These are phyloP conservation scores for Chrysolina americana DNA, from an alignment of 2,888 invertebrate genomes.

Conservation along the genomic window DNA sequence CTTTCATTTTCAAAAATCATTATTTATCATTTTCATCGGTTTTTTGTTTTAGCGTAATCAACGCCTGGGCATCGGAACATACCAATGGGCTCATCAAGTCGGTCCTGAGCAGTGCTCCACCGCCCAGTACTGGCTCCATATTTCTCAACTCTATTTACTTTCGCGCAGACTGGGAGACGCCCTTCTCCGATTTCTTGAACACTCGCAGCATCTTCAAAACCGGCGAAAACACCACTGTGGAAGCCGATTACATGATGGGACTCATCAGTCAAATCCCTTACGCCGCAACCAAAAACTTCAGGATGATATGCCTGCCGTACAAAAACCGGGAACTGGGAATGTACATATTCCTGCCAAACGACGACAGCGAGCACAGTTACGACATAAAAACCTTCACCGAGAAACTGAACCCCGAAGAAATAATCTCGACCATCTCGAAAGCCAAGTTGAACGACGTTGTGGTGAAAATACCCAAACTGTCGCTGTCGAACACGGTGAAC, in stretches of 20 bases:
- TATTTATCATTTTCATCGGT: not conserved
- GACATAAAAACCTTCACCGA: conserved; percentile 61
- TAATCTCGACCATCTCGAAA: conserved; percentile 55
- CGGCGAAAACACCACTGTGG: conserved; percentile 49
- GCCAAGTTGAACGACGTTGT: conserved; percentile 56
- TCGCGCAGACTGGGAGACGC: conserved; percentile 68
- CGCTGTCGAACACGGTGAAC: conserved; percentile 59
- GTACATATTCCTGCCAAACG: conserved; percentile 69
- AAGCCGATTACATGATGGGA: conserved; percentile 63
- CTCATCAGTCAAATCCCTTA: conserved; percentile 63
- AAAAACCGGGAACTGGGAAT: conserved; percentile 67
- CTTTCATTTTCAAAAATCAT: no score
- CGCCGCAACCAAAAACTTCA: conserved; percentile 63
- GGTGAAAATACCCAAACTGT: conserved; percentile 64
- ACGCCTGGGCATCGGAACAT: conserved; percentile 63
- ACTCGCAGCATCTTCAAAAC: conserved; percentile 59
- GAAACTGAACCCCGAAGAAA: conserved; percentile 54
- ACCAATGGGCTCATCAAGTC: conserved; percentile 66
- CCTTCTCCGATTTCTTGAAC: conserved; percentile 67
- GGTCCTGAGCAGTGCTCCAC: conserved; percentile 63
- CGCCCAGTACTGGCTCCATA: conserved; percentile 63
- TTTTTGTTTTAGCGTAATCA: conserved; percentile 57
- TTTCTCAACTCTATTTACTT: conserved; percentile 70
- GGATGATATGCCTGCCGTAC: conserved; percentile 69
- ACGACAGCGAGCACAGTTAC: conserved; percentile 57